Base-by-base conservation (phyloP, 2,113 vertebrate species). In the Mesitornis unicolor region DNA sequence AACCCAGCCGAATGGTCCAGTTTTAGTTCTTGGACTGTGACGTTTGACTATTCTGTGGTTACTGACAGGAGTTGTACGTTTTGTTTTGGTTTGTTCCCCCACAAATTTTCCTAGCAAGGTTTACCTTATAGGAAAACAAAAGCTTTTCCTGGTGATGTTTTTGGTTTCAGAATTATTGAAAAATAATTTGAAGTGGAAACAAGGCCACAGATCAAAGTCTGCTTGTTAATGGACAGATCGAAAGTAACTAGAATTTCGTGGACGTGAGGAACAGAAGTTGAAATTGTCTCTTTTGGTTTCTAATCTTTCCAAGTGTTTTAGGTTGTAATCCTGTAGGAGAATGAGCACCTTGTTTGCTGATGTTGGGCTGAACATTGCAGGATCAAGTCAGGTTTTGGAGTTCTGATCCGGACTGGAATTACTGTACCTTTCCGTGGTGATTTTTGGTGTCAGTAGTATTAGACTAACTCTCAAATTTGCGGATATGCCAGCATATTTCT, bases 201-300 rank as follows among this genome's bases (percentile, higher is more conserved):
- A 25, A 17, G 19, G 24, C 19, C 48, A 13, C 21, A 53, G 51
- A 40, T 35, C 43, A n/a, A 82, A 82, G 47, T 33, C n/a, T 6
- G 4, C 40, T 82, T 71, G 26, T 56, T 89, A 65, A 45, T 0
- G 0, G 40, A 26, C 5, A 1, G 57, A 20, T 48, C 25, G 25
- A 36, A 35, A 93, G 68, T 87, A 57, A 76, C 26, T 47, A 13
- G 36, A 29, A 60, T 50, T 76, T 83, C 8, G 9, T 16, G 50
- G 25, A 26, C 50, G 40, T 53, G 43, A 60, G 42, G 26, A 94
- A 33, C 45, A 29, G 40, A 93, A 88, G 51, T 10, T 76, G 38
- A 79, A 77, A 45, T 68, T 89, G 7, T 38, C 15, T 74, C 26
- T 54, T 38, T 77, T 57, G 10, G 35, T 67, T 90, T 90, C 71